Conservation (phyloP, 2,888 invertebrate genomes). For the Caenorhabditis zanzibari region DNA sequence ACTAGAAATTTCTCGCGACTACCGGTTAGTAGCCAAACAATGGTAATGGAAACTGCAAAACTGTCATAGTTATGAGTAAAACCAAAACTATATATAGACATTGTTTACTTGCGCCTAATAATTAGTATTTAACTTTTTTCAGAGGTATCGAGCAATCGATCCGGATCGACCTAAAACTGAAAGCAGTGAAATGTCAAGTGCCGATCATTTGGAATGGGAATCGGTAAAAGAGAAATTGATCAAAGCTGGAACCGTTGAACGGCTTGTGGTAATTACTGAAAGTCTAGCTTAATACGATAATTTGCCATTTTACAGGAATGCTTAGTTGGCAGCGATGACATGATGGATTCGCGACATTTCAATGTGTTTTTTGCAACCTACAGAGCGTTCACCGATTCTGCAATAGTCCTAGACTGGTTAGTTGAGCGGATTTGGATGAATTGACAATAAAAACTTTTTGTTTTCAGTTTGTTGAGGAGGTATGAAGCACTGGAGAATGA, state of each 20-base stretch:
- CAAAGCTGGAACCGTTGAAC: constrained; percentile 95
- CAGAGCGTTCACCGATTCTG: constrained; percentile 90
- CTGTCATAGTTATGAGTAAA: constrained; percentile 26
- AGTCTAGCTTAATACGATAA: constrained; percentile 6
- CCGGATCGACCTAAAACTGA: constrained; percentile 77
- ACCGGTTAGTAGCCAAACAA: constrained; percentile 48
- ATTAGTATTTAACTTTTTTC: constrained; percentile 57
- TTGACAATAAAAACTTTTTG: background rate
- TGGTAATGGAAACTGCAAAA: constrained; percentile 25
- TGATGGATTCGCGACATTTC: constrained; percentile 97
- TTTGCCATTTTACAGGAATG: constrained; percentile 75
- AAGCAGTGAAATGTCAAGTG: constrained; percentile 69
- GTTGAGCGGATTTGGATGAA: constrained; percentile 3
- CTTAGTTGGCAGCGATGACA: constrained; percentile 88
- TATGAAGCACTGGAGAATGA: constrained; percentile 75
- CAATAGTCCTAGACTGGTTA: constrained; percentile 76
- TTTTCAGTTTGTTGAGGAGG: constrained; percentile 67
- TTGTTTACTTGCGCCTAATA: background rate
- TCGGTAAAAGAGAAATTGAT: constrained; percentile 95
- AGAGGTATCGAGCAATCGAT: constrained; percentile 82
- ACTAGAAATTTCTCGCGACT: constrained; percentile 56
- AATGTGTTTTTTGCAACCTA: constrained; percentile 97
- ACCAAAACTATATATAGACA: background rate
- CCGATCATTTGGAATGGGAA: constrained; percentile 95
- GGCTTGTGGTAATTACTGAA: constrained; percentile 88